Base-by-base conservation (phyloP, 2,888 invertebrate species). In the Trachelus stipa region DNA sequence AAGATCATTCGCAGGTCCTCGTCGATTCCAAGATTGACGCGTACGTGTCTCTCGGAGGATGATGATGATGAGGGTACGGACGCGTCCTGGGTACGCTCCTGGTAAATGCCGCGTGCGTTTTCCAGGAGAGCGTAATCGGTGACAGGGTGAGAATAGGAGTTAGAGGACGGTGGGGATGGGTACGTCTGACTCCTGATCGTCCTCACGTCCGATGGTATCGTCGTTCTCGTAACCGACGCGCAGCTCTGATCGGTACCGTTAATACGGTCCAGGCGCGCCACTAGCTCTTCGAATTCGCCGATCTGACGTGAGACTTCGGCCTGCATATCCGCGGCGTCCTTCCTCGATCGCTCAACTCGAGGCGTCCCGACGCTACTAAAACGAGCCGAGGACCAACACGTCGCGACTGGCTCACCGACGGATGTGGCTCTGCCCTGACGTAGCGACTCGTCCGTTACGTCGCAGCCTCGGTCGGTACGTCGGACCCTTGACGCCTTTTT, bases 1-100 rank as follows among this genome's bases (percentile, higher is more conserved):
- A 94, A 91, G 80, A 94, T 93, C 93, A 93, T 93, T 88, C 93
- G 93, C 77, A 94, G 89, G 88, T 94, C 94, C 81, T 93, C 93
- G 87, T 94, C 94, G 83, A 94, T 94, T 30, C 94, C 94, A 82
- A 93, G 92, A 73, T 92, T 92, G 11, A 93, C 92, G 73, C 92
- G 91, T 71, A 93, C 92, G 78, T 92, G 92, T 34, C 83, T 88
- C 77, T 82, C 69, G 11, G 71, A 71, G 1, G 71, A 31, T 23
- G 71, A 71, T 23, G 33, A 31, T 4, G 69, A 31, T 0, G 71
- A 31, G 71, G 71, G 31, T 31, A 31, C 71, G 12, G 71, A 71
- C 33, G 33, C 71, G 12, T 71, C 71, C 31, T 71, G 33, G 71
- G 12, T 34, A 71, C 71, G 33, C 71, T 71, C 71, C 71, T 71